Conservation (phyloP, 2,797 vertebrate genomes). For the Halcyon badia region DNA sequence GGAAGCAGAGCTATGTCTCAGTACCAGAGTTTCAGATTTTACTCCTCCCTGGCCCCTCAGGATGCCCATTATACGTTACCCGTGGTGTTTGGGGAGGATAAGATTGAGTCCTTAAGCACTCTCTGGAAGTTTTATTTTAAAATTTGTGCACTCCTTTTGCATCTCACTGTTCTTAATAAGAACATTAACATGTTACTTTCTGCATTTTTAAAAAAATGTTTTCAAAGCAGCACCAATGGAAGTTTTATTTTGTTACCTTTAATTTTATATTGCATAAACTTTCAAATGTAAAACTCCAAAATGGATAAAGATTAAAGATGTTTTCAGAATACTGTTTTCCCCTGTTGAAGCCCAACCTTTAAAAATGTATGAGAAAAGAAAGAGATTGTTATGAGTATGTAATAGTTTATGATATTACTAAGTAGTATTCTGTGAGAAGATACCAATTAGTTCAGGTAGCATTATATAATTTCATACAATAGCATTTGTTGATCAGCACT, state of each 20-base stretch:
- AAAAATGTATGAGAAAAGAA: not conserved
- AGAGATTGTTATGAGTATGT: not conserved
- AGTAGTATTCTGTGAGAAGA: not conserved
- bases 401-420: not conserved
- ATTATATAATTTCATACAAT: not conserved
- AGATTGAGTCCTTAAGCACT: not conserved
- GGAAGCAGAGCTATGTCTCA: not conserved
- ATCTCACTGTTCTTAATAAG: not conserved
- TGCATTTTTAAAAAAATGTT: not conserved
- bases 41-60: not conserved
- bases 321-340: not conserved
- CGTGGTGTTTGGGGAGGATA: not conserved
- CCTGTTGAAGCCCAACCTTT: not conserved
- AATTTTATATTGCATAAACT: not conserved
- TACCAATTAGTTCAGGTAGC: not conserved
- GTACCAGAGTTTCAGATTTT: not conserved
- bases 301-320: not conserved
- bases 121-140: not conserved
- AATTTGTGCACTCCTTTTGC: not conserved
- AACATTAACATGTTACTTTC: not conserved
- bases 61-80: not conserved
- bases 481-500: not conserved
- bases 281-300: not conserved
- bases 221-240: not conserved
- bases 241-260: not conserved